Conservation (phyloP, 2,113 vertebrate species). For the Ciconia boyciana region DNA sequence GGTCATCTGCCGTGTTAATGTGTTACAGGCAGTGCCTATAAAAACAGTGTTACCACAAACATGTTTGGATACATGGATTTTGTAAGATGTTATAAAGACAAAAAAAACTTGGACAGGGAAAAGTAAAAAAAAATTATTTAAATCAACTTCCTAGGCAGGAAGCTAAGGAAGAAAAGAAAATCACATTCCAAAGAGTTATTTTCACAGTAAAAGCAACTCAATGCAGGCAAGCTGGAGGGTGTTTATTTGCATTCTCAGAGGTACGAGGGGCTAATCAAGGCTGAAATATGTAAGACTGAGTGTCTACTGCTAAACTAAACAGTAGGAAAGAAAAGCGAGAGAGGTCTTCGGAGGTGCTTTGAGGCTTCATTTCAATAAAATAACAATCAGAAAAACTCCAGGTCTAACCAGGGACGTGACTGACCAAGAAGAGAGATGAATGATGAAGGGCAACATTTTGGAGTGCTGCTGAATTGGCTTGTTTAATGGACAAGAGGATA, state of each 20-base stretch:
- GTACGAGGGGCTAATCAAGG: not conserved
- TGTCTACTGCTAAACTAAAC: not conserved
- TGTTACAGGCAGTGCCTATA: not conserved
- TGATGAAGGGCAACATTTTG: not conserved
- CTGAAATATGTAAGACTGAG: not conserved
- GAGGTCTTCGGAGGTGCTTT: not conserved
- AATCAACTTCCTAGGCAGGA: not conserved
- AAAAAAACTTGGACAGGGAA: not conserved
- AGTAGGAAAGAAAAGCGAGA: not conserved
- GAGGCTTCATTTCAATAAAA: not conserved
- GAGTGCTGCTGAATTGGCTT: not conserved
- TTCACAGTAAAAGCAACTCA: not conserved
- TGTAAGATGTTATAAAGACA: not conserved
- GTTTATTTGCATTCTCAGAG: not conserved
- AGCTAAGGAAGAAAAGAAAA: not conserved
- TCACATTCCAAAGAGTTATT: not conserved
- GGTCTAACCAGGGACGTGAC: not conserved
- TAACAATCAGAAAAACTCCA: not conserved
- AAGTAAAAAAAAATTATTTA: not conserved
- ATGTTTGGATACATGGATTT: not conserved
- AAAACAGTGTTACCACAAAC: not conserved
- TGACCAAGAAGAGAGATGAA: not conserved
- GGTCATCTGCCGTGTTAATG: not conserved
- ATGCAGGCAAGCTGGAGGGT: not conserved
- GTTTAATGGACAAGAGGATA: not conserved